These are phyloP conservation scores for Stichopus horrens DNA, from an alignment of 53 echinoderm and acorn worm species.

Conservation along the genomic window DNA sequence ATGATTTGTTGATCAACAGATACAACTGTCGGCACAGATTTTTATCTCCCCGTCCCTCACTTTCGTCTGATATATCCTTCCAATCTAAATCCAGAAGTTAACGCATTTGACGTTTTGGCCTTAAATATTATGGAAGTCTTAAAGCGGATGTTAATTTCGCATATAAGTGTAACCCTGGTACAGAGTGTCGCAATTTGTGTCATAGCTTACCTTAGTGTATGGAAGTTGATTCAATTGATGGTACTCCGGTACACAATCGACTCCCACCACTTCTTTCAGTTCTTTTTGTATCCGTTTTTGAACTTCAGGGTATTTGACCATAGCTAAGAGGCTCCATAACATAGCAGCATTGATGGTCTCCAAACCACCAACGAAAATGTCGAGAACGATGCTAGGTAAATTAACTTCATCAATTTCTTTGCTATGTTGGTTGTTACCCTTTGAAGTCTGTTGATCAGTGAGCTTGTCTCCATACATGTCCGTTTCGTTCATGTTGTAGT, in stretches of 20 bases:
- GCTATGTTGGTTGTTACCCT: background rate
- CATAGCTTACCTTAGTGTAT: constrained; percentile 68
- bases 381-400: constrained; percentile 66
- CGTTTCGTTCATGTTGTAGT: constrained; percentile 2
- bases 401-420: constrained; percentile 51
- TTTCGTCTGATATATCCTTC: too few relatives aligned
- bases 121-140: too few relatives aligned
- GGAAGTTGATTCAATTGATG: constrained; percentile 58
- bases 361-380: constrained; percentile 82
- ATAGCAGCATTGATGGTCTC: constrained; percentile 80
- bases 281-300: constrained; percentile 72
- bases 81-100: too few relatives aligned
- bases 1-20: too few relatives aligned
- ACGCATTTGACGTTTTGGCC: too few relatives aligned
- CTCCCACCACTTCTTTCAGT: constrained; percentile 57
- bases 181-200: too few relatives aligned
- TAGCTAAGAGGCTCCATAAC: constrained; percentile 73
- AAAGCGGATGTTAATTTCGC: too few relatives aligned
- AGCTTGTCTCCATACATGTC: background rate
- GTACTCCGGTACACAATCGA: constrained; percentile 48
- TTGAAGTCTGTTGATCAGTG: background rate
- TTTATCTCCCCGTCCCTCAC: too few relatives aligned
- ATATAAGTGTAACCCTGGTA: too few relatives aligned
- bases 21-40: too few relatives aligned
- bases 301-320: constrained; percentile 76